A percentile compares a stretch with the other conserved stretches of the same genome.
phyloP scores from a whole-genome alignment of 1,140 invertebrate genomes.

The Chironomus tepperi region DNA sequence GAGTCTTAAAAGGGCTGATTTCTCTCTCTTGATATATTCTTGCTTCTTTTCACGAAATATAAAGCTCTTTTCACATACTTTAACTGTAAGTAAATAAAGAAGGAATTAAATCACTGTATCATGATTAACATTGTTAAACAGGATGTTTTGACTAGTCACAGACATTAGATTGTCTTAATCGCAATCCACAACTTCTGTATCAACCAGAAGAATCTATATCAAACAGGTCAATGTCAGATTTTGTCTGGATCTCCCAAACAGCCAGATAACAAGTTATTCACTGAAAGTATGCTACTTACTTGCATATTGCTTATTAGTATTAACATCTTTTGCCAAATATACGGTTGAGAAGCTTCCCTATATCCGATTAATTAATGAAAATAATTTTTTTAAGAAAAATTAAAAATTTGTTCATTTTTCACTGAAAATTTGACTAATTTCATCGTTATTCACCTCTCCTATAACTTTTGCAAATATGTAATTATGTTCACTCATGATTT shows the following conservation, averaged over 20 bases:
- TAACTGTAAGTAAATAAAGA: conserved; percentile 69
- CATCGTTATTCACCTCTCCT: conserved; percentile 57
- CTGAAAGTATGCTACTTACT: conserved; percentile 55
- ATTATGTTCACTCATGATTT: conserved; percentile 55
- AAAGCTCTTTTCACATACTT: conserved; percentile 89
- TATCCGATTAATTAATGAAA: not conserved
- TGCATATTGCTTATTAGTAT: conserved; percentile 82
- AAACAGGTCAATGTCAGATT: not conserved
- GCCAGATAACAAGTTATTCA: not conserved
- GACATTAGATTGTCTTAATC: no score
- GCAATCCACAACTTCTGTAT: no score
- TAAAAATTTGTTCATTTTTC: not conserved
- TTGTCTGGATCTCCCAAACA: no score
- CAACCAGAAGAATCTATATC: conserved; percentile 22
- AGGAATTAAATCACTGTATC: no score
- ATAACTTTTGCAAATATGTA: conserved; percentile 93
- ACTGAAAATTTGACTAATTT: not conserved
- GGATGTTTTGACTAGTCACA: no score
- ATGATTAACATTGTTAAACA: no score
- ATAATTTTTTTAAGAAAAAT: not conserved
- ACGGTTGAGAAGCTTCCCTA: conserved; percentile 89
- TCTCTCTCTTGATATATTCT: conserved; percentile 69
- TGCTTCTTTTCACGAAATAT: conserved; percentile 89
- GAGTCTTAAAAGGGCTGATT: conserved; percentile 41
- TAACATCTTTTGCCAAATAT: conserved; percentile 86